phyloP scores from a whole-genome alignment of 2,888 invertebrate species.

The Yponomeuta cagnagella region DNA sequence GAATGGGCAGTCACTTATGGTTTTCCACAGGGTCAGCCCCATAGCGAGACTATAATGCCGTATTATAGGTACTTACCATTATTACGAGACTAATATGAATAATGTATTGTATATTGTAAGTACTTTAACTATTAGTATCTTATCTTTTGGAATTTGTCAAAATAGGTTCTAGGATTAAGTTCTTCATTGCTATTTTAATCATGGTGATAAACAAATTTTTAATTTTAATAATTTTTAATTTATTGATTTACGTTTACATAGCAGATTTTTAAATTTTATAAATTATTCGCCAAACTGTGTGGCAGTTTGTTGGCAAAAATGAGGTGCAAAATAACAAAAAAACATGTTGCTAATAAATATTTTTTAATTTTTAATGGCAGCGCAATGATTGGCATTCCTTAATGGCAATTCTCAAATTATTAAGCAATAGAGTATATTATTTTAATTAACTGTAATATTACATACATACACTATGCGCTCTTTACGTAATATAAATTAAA shows the following conservation, averaged over 20 bases:
- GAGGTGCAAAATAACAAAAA: not conserved
- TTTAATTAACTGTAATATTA: not conserved
- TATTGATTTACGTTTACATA: too few relatives aligned
- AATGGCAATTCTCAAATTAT: not conserved
- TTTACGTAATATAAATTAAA: not conserved
- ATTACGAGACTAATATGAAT: too few relatives aligned
- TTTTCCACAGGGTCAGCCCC: conserved; percentile 15
- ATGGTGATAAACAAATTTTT: too few relatives aligned
- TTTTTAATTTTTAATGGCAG: not conserved
- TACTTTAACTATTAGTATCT: too few relatives aligned
- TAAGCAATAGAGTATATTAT: not conserved
- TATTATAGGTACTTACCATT: not conserved
- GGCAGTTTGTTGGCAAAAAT: too few relatives aligned
- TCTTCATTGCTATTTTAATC: too few relatives aligned
- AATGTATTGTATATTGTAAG: too few relatives aligned
- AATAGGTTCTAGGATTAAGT: too few relatives aligned
- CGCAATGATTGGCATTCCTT: not conserved
- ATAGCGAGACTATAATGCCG: conserved; percentile 5
- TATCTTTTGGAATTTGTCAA: too few relatives aligned
- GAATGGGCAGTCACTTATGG: conserved; percentile 16
- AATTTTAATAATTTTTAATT: too few relatives aligned
- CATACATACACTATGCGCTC: not conserved
- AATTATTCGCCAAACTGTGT: too few relatives aligned
- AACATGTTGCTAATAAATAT: not conserved
- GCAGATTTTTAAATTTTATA: too few relatives aligned